Evolutionary conservation across 1,140 invertebrate genomes (phyloP).

Genomic region (Heliconius eleuchia): DNA sequence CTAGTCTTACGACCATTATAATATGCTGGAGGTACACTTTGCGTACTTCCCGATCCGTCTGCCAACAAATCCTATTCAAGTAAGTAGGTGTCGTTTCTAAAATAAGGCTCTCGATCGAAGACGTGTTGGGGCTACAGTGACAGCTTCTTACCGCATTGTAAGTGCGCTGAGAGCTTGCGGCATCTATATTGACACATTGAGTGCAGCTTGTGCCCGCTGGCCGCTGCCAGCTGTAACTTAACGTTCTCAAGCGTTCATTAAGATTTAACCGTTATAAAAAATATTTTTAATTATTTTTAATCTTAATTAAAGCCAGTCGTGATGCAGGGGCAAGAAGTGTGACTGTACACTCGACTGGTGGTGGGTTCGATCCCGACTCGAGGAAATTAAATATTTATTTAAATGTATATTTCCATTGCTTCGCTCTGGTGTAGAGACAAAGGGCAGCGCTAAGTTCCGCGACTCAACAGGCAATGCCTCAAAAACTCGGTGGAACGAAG

Average conservation of each 20-base stretch:
- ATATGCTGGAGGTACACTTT: conserved; percentile 37
- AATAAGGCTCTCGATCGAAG: conserved; percentile 59
- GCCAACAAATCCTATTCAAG: conserved; percentile 57
- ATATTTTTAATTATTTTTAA: neutral
- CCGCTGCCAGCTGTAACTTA: neutral
- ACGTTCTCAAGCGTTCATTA: neutral
- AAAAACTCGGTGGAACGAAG: too few species aligned
- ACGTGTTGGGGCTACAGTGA: conserved; percentile 41
- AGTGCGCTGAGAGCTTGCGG: conserved; percentile 42
- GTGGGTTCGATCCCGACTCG: too few species aligned
- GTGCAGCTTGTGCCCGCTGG: conserved; percentile 27
- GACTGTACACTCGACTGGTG: too few species aligned
- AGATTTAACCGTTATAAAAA: neutral
- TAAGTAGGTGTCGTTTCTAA: conserved; percentile 41
- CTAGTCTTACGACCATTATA: conserved; percentile 58
- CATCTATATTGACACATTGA: conserved; percentile 45
- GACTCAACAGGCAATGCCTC: too few species aligned
- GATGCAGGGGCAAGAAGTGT: too few species aligned
- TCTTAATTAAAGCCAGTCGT: neutral
- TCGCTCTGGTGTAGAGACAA: too few species aligned
- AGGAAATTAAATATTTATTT: too few species aligned
- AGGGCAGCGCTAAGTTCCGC: too few species aligned
- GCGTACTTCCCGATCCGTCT: conserved; percentile 50
- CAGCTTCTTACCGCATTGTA: conserved; percentile 43
- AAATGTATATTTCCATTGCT: too few species aligned